Evolutionary conservation across 2,797 vertebrate genomes (phyloP), one percentile per base, ranked within the genome.

Genomic region (Arremon brunneinucha): DNA sequence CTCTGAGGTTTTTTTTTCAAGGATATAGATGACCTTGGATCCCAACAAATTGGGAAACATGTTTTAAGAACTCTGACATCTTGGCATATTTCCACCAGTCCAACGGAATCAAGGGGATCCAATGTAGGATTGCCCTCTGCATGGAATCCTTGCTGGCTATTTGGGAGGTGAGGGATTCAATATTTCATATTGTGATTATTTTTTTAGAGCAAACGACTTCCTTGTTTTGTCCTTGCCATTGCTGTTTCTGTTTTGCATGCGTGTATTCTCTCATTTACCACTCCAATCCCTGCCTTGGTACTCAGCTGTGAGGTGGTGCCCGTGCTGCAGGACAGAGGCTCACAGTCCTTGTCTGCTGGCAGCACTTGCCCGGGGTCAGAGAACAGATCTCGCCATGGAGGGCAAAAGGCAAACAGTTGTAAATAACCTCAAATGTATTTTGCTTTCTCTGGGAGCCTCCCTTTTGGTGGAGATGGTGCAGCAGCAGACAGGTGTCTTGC

Each of bases 301-400:
- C 22, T n/a, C 30, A 9, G 18, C 12, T 9, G 14, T 3, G 4
- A 23, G 34, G 21, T 43, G 22, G 16, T 59, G 62, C 14, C 27
- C 0, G 0, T 22, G 11, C 11, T n/a, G 65, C 65, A 44, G 19
- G 32, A 32, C 27, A 67, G 43, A 59, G 32, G 19, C 10, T 35
- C 11, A 63, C 39, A 28, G 39, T 19, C 44, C 22, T 37, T 4
- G 3, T 35, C 34, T 57, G 13, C 34, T 76, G 67, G 20, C 63
- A 55, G 46, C 14, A 3, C 11, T 43, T 72, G 17, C 24, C 20
- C 7, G 10, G 22, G 12, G n/a, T 24, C 39, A 28, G 8, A 6
- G 12, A 7, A 32, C 32, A 22, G n/a, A 62, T 30, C 14, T 62
- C 0, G 3, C 28, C 49, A 52, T 3, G 0, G 1, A 74, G 41